phyloP scores from a whole-genome alignment of 2,888 invertebrate genomes.

The Tiphia femorata region DNA sequence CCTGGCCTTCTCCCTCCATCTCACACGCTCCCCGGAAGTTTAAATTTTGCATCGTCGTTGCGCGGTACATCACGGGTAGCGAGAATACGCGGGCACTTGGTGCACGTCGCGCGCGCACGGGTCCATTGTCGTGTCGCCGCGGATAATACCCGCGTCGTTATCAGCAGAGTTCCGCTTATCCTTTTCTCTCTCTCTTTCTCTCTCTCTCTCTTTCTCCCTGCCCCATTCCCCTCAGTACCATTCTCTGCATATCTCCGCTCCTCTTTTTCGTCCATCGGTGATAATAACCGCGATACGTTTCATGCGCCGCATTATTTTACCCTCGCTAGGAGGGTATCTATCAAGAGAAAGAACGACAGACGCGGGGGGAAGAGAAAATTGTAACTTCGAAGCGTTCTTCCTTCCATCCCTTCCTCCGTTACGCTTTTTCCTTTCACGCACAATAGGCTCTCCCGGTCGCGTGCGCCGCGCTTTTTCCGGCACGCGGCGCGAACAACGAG shows the following conservation, averaged over 20 bases:
- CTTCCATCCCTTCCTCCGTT: too few species aligned
- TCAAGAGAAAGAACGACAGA: neutral
- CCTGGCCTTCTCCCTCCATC: neutral
- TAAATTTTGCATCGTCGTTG: slow-evolving; percentile 35
- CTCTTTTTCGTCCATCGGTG: too few species aligned
- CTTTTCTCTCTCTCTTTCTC: neutral
- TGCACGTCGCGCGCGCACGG: too few species aligned
- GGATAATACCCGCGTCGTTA: slow-evolving; percentile 32
- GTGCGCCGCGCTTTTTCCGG: too few species aligned
- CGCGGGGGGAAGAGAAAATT: neutral
- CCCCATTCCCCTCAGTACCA: neutral
- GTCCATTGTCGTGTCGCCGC: neutral
- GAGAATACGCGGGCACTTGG: too few species aligned
- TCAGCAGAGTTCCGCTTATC: slow-evolving; percentile 30
- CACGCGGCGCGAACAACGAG: too few species aligned
- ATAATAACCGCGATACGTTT: neutral
- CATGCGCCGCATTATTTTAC: neutral
- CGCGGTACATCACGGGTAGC: slow-evolving; percentile 19
- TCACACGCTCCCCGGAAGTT: slow-evolving; percentile 19
- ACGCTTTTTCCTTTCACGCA: too few species aligned
- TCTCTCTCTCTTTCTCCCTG: neutral
- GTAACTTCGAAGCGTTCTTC: too few species aligned
- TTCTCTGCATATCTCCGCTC: too few species aligned
- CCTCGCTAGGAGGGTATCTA: neutral
- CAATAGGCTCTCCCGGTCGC: too few species aligned